Percentiles rank a stretch among this genome's conserved stretches.
These are phyloP conservation scores for Ceratoteleas bidentatus DNA, from an alignment of 1,140 invertebrate genomes.

Conservation along the genomic window DNA sequence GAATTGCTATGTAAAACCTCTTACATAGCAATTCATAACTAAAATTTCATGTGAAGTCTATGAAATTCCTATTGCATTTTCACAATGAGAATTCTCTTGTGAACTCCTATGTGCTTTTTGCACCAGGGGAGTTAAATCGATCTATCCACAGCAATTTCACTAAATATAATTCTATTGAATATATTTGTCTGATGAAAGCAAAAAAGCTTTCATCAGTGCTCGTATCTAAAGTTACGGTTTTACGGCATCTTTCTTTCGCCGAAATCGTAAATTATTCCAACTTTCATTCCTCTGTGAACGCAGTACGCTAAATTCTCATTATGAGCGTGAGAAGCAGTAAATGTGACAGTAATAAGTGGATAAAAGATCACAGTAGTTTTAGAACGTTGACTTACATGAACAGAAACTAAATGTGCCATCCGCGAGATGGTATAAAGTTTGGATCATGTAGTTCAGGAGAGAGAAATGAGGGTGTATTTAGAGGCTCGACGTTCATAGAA, in stretches of 20 bases:
- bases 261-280: not conserved
- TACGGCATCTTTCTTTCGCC: not conserved
- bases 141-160: too few relatives aligned
- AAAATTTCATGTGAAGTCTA: too few relatives aligned
- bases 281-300: not conserved
- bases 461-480: not conserved
- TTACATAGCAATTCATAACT: too few relatives aligned
- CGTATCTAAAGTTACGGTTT: too few relatives aligned
- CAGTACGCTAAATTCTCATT: conserved; percentile 5
- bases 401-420: conserved; percentile 2
- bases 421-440: conserved; percentile 10
- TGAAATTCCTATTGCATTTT: too few relatives aligned
- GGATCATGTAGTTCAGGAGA: not conserved
- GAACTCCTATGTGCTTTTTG: too few relatives aligned
- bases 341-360: conserved; percentile 6
- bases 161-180: too few relatives aligned
- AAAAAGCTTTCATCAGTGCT: too few relatives aligned
- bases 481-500: not conserved
- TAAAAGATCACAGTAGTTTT: conserved; percentile 4
- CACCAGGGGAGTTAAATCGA: too few relatives aligned
- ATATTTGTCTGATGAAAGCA: too few relatives aligned
- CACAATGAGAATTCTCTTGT: too few relatives aligned
- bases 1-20: too few relatives aligned
- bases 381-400: conserved; percentile 14
- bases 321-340: conserved; percentile 16